Evolutionary conservation across 2,797 vertebrate genomes (phyloP).

Genomic region (Arremon aurantiirostris): DNA sequence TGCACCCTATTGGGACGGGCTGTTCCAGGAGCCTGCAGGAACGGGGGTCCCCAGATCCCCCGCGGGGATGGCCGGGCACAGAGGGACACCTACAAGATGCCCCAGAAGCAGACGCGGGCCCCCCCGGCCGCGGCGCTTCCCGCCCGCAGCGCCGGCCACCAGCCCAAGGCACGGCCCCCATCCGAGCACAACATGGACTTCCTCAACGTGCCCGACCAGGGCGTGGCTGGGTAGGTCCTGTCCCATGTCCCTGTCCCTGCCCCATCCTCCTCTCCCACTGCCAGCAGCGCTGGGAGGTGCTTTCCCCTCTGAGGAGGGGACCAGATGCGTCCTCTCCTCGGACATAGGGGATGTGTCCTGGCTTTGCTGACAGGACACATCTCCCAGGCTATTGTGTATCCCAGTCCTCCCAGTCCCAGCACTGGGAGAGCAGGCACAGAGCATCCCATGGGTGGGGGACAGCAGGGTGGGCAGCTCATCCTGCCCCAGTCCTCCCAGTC

Average conservation of each 20-base stretch:
- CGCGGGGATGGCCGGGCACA: neutral
- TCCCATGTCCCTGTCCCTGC: rapidly evolving
- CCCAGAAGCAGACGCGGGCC: conserved; percentile 59
- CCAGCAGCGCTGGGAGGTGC: neutral
- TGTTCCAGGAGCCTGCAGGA: conserved; percentile 74
- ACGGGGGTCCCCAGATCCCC: conserved; percentile 80
- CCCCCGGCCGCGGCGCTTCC: conserved; percentile 73
- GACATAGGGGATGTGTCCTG: neutral
- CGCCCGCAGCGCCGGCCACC: conserved; percentile 60
- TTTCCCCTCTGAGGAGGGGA: neutral
- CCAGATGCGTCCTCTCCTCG: neutral
- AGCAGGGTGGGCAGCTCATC: neutral
- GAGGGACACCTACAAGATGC: conserved; percentile 66
- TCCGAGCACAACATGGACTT: conserved; percentile 87
- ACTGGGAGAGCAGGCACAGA: neutral
- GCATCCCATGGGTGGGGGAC: rapidly evolving
- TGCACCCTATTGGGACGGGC: rapidly evolving
- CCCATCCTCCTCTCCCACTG: neutral
- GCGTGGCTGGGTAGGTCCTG: conserved; percentile 88
- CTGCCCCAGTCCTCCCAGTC: neutral
- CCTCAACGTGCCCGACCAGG: conserved; percentile 94
- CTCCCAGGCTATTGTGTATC: neutral
- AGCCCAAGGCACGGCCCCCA: conserved; percentile 29
- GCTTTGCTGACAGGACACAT: neutral
- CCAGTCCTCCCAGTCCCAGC: neutral